phyloP scores from a whole-genome alignment of 1,140 invertebrate species.

The Drosophila sucinea region DNA sequence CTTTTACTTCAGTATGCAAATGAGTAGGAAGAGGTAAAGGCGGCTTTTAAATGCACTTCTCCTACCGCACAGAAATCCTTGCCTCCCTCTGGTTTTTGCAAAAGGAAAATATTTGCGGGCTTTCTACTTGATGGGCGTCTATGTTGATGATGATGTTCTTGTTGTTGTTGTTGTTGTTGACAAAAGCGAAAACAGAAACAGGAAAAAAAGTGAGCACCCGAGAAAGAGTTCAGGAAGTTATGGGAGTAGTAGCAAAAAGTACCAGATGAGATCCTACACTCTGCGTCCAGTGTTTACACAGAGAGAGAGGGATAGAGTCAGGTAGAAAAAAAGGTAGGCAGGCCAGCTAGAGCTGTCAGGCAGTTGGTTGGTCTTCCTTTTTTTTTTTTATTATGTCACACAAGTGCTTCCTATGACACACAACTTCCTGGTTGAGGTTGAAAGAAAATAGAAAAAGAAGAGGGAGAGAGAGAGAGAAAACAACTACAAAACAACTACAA shows the following conservation, averaged over 20 bases:
- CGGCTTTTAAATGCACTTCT: conserved; percentile 59
- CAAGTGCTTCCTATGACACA: conserved; percentile 78
- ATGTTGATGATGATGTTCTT: conserved; percentile 33
- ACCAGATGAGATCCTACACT: conserved; percentile 10
- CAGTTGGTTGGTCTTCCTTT: background rate
- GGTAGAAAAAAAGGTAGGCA: conserved; percentile 54
- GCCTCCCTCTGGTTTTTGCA: conserved; percentile 44
- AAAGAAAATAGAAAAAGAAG: conserved; percentile 34
- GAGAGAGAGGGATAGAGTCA: conserved; percentile 12
- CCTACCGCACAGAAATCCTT: conserved; percentile 3
- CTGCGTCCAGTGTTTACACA: conserved; percentile 44
- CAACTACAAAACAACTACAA: conserved; percentile 22
- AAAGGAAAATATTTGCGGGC: conserved; percentile 72
- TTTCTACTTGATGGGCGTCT: conserved; percentile 30
- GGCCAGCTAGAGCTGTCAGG: conserved; percentile 4
- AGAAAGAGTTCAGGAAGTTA: conserved; percentile 65
- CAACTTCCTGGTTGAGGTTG: conserved; percentile 69
- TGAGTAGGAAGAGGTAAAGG: conserved; percentile 27
- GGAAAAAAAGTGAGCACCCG: background rate
- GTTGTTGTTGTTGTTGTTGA: conserved; percentile 56
- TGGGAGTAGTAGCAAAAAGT: conserved; percentile 19
- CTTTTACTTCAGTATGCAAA: conserved; percentile 28
- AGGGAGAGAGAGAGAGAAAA: conserved; percentile 13
- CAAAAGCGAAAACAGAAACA: conserved; percentile 31
- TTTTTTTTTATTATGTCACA: conserved; percentile 75